Conservation (phyloP, 2,113 vertebrate species). For the Crypturellus undulatus region DNA sequence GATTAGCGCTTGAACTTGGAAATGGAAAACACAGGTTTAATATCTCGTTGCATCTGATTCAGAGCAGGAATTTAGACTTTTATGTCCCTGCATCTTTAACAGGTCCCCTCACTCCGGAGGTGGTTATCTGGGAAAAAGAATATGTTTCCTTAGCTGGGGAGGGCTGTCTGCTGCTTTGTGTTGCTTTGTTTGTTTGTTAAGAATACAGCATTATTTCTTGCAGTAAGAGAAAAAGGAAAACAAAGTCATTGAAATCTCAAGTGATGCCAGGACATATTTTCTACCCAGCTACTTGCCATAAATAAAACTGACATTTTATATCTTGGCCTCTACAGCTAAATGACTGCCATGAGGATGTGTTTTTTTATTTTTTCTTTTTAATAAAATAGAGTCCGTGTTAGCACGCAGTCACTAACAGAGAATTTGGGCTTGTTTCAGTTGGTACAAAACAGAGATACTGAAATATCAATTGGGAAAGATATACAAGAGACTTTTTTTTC, state of each 20-base stretch:
- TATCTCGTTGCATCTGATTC: not conserved
- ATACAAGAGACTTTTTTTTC: not conserved
- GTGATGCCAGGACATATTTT: conserved; percentile 69
- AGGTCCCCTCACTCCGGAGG: not conserved
- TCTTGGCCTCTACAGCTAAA: conserved; percentile 60
- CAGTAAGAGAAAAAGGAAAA: conserved; percentile 54
- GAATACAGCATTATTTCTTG: conserved; percentile 64
- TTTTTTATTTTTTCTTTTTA: not conserved
- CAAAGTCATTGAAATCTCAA: conserved; percentile 68
- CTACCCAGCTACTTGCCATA: conserved; percentile 72
- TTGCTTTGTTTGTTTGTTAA: conserved; percentile 65
- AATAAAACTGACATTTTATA: conserved; percentile 75
- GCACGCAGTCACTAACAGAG: conserved; percentile 24
- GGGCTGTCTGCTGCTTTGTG: conserved; percentile 26
- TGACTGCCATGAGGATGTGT: conserved; percentile 33
- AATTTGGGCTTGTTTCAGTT: conserved; percentile 16
- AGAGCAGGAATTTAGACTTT: not conserved
- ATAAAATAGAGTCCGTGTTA: conserved; percentile 49
- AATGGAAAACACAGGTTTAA: not conserved
- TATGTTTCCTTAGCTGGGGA: not conserved
- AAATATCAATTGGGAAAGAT: conserved; percentile 43
- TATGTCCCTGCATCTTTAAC: not conserved
- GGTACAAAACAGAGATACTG: conserved; percentile 24
- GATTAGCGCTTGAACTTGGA: not conserved
- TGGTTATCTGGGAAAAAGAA: not conserved